These are phyloP conservation scores for Xenentodon cancila DNA, from an alignment of 2,797 vertebrate species.

Conservation along the genomic window DNA sequence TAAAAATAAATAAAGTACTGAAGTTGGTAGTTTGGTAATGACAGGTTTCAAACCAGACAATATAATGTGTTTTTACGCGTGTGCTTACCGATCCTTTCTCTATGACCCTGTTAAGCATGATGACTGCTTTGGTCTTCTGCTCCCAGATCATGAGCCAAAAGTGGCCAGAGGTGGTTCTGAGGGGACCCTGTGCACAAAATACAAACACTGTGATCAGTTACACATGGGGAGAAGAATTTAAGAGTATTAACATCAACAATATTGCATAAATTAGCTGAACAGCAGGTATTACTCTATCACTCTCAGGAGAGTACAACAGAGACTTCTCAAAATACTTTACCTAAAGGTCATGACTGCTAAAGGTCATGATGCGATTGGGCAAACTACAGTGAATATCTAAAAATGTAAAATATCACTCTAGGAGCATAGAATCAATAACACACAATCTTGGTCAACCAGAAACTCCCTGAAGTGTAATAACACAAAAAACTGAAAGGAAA, in stretches of 20 bases:
- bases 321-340: neutral
- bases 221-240: neutral
- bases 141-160: constrained; percentile 99
- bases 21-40: neutral
- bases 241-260: neutral
- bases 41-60: neutral
- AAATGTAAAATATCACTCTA: constrained; percentile 23
- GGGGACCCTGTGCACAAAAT: constrained; percentile 87
- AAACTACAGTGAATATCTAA: constrained; percentile 8
- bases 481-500: neutral
- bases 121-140: constrained; percentile 94
- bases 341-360: constrained; percentile 25
- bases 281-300: neutral
- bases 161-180: constrained; percentile 96
- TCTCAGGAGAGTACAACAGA: no score
- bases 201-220: constrained; percentile 27
- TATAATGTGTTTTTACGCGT: neutral
- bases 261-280: neutral
- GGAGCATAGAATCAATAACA: neutral
- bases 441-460: no score
- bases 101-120: constrained; percentile 98
- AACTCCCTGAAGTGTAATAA: neutral
- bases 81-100: constrained; percentile 96
- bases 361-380: constrained; percentile 25
- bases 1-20: neutral